Conservation (phyloP, 1,140 invertebrate genomes). For the Drosophila erecta region DNA sequence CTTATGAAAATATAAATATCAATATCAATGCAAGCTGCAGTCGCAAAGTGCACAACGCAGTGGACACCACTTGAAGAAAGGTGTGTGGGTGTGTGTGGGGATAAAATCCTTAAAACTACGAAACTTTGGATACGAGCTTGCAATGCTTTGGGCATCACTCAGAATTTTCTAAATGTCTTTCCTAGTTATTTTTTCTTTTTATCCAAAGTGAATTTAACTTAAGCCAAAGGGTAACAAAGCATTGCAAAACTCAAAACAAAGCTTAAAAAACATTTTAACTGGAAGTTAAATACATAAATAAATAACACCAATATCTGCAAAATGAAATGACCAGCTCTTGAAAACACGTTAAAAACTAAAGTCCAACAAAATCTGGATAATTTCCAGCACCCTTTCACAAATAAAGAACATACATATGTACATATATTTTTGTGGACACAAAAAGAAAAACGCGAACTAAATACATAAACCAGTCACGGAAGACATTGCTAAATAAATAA, state of each 20-base stretch:
- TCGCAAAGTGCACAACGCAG: conserved; percentile 33
- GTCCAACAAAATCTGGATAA: not conserved
- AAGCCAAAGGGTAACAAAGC: not conserved
- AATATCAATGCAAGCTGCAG: conserved; percentile 50
- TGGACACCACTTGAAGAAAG: conserved; percentile 62
- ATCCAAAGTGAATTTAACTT: not conserved
- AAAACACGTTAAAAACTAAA: no score
- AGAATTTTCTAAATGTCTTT: no score
- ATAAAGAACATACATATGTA: not conserved
- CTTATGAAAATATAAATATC: conserved; percentile 50
- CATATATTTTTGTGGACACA: not conserved
- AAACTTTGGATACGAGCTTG: not conserved
- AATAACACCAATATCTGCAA: no score
- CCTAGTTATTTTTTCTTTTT: no score
- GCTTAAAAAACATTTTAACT: not conserved
- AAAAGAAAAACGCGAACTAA: not conserved
- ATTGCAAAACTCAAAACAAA: not conserved
- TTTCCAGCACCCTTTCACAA: not conserved
- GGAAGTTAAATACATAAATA: no score
- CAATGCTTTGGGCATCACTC: not conserved
- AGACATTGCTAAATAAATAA: conserved; percentile 22
- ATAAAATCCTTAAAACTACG: not conserved
- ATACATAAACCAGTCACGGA: not conserved
- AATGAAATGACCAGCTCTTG: no score
- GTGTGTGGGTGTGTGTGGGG: conserved; percentile 44